A percentile compares a stretch with the other conserved stretches of the same genome.
Evolutionary conservation across 2,888 invertebrate genomes (phyloP).

Genomic region (Eledone cirrhosa): DNA sequence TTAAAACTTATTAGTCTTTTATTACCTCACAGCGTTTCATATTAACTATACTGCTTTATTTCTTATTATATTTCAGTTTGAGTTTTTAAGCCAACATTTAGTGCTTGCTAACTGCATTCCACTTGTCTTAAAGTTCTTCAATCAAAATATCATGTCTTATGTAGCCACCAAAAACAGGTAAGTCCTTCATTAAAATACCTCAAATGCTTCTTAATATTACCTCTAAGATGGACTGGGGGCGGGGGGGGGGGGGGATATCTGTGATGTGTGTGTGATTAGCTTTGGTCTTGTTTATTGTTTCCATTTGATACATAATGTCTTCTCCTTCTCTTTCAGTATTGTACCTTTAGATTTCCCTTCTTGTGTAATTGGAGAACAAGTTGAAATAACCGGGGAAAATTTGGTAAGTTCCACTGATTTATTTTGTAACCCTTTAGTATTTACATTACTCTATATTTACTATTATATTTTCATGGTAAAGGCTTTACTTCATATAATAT

Average conservation of each 20-base stretch:
- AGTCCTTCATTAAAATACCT: conserved; percentile 17
- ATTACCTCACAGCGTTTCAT: too few relatives aligned
- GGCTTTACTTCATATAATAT: too few relatives aligned
- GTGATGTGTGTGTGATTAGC: too few relatives aligned
- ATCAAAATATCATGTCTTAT: conserved; percentile 95
- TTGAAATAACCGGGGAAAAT: conserved; percentile 90
- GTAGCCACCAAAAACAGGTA: conserved; percentile 87
- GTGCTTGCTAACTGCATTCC: conserved; percentile 99
- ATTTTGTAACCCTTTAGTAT: too few relatives aligned
- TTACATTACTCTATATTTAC: too few relatives aligned
- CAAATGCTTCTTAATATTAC: too few relatives aligned
- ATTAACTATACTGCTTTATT: too few relatives aligned
- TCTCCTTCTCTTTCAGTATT: conserved; percentile 71
- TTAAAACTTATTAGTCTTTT: too few relatives aligned
- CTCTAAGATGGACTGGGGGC: too few relatives aligned
- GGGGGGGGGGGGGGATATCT: too few relatives aligned
- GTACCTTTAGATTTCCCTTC: conserved; percentile 94
- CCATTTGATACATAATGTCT: neutral
- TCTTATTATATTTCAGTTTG: conserved; percentile 73
- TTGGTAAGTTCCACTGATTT: conserved; percentile 67
- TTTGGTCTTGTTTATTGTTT: too few relatives aligned
- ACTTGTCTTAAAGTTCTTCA: conserved; percentile 96
- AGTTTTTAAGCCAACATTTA: conserved; percentile 97
- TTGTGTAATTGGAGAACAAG: conserved; percentile 94
- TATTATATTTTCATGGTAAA: too few relatives aligned